Conservation (phyloP, 2,888 invertebrate genomes). For the Parapristionchus giblindavisi region DNA sequence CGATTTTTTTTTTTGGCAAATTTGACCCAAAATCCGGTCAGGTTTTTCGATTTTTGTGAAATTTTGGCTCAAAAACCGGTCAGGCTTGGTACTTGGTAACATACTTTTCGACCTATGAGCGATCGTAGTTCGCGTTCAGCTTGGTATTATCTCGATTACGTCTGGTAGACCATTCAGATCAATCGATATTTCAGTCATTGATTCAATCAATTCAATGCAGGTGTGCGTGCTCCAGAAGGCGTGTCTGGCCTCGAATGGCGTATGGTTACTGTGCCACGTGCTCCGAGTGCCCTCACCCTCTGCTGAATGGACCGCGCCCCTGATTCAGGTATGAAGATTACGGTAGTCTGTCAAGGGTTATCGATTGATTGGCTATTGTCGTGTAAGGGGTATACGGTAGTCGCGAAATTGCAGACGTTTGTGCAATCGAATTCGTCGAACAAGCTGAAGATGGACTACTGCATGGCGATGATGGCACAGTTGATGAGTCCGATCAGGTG, state of each 20-base stretch:
- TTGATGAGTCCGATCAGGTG: conserved; percentile 60
- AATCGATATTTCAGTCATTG: no score
- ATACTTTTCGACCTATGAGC: no score
- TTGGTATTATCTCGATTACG: no score
- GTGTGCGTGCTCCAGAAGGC: conserved; percentile 57
- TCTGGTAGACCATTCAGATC: no score
- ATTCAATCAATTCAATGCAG: conserved; percentile 42
- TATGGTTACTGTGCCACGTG: conserved; percentile 63
- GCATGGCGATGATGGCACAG: conserved; percentile 61
- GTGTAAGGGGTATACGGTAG: background rate
- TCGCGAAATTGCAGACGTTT: conserved; percentile 46
- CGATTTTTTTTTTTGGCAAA: no score
- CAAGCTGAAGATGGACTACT: conserved; percentile 58
- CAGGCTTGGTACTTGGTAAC: no score
- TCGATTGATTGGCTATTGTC: background rate
- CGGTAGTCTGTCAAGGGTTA: background rate
- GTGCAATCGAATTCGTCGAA: conserved; percentile 45
- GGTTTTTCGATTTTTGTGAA: no score
- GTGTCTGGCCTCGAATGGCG: conserved; percentile 58
- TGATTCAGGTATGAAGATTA: conserved; percentile 49
- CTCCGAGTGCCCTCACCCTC: conserved; percentile 64
- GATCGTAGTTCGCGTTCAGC: no score
- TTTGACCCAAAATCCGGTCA: no score
- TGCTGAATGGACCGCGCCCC: conserved; percentile 57
- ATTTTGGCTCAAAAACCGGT: no score